These are phyloP conservation scores for Drosophila neutralis DNA, from an alignment of 2,888 invertebrate species.

Conservation along the genomic window DNA sequence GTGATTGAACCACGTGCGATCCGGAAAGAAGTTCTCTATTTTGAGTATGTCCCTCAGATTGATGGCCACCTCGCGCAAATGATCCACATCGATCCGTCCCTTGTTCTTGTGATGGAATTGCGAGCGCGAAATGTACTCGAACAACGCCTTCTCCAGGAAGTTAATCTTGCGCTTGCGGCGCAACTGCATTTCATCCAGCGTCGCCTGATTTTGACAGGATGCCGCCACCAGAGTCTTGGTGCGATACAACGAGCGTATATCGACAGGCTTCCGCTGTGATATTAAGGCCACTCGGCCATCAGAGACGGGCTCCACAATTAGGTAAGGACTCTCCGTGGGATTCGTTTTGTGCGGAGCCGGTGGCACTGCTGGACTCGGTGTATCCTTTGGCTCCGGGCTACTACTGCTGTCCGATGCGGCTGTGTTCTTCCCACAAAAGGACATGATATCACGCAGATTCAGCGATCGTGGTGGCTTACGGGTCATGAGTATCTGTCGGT, in stretches of 20 bases:
- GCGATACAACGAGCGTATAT: slow-evolving; percentile 63
- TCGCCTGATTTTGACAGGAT: slow-evolving; percentile 66
- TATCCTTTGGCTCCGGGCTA: slow-evolving; percentile 10
- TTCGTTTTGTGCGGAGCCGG: neutral
- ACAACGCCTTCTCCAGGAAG: slow-evolving; percentile 80
- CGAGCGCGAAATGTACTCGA: slow-evolving; percentile 81
- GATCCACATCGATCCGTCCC: slow-evolving; percentile 62
- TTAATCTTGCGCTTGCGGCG: slow-evolving; percentile 78
- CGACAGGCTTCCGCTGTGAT: slow-evolving; percentile 32
- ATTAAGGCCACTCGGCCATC: slow-evolving; percentile 14
- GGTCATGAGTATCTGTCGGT: slow-evolving; percentile 75
- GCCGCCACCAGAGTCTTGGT: slow-evolving; percentile 63
- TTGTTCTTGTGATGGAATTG: slow-evolving; percentile 78
- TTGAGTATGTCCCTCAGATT: slow-evolving; percentile 78
- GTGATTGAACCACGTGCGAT: slow-evolving; percentile 73
- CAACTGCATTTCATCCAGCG: slow-evolving; percentile 67
- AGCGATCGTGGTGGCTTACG: slow-evolving; percentile 74
- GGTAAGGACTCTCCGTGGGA: neutral
- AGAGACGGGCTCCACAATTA: slow-evolving; percentile 2
- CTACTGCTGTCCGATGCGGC: slow-evolving; percentile 24
- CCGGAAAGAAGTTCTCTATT: slow-evolving; percentile 80
- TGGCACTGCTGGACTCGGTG: neutral
- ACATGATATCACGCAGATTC: slow-evolving; percentile 80
- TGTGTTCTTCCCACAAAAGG: slow-evolving; percentile 71
- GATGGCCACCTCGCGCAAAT: slow-evolving; percentile 68